phyloP scores from a whole-genome alignment of 2,888 invertebrate species.

The Tillus elongatus region DNA sequence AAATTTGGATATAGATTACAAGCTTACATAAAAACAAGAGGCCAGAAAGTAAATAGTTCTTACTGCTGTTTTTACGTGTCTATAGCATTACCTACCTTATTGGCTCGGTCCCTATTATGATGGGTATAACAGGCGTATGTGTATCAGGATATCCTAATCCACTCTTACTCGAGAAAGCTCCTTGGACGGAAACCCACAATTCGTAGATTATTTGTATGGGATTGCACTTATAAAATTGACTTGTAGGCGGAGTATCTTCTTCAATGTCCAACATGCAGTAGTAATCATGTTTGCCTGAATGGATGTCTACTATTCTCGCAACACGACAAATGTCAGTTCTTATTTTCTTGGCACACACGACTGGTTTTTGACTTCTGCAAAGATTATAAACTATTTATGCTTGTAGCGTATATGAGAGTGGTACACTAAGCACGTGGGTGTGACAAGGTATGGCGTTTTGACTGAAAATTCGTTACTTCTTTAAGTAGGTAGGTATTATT shows the following conservation, averaged over 20 bases:
- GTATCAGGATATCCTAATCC: constrained; percentile 29
- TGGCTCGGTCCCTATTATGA: constrained; percentile 28
- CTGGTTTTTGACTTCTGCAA: constrained; percentile 23
- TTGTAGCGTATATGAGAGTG: no score
- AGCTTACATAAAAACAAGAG: no score
- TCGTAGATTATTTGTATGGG: constrained; percentile 27
- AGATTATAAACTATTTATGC: no score
- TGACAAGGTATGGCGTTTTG: no score
- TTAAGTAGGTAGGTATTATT: no score
- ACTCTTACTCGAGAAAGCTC: constrained; percentile 22
- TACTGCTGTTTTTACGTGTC: no score
- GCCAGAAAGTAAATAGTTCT: no score
- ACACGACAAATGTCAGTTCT: constrained; percentile 28
- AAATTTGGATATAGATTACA: no score
- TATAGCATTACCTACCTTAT: no score
- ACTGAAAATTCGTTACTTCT: no score
- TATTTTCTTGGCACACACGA: constrained; percentile 19
- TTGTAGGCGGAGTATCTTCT: constrained; percentile 23
- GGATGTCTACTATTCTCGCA: constrained; percentile 25
- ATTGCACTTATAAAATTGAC: constrained; percentile 24
- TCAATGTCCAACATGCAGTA: constrained; percentile 26
- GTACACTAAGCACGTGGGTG: no score
- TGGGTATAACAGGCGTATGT: constrained; percentile 26
- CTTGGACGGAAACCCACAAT: constrained; percentile 27
- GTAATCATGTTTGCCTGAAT: constrained; percentile 24